Evolutionary conservation across 1,140 invertebrate genomes (phyloP).

Genomic region (Drosophila erecta): DNA sequence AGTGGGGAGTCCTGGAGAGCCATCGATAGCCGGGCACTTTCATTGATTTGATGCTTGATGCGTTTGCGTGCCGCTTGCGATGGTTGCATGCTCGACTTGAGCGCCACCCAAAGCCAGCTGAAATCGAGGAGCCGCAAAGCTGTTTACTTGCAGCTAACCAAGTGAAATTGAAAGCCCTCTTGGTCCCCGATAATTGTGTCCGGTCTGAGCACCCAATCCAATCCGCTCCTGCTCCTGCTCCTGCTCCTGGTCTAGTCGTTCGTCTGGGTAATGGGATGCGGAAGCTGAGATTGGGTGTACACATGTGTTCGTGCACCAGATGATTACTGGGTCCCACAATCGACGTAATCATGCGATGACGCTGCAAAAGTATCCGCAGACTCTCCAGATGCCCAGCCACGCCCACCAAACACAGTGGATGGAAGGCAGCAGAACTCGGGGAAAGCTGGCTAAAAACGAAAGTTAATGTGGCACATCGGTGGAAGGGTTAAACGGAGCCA

Average conservation of each 20-base stretch:
- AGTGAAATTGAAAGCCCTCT: constrained; percentile 79
- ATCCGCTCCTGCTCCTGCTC: constrained; percentile 5
- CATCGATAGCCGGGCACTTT: constrained; percentile 57
- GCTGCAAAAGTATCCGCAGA: constrained; percentile 57
- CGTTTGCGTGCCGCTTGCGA: constrained; percentile 77
- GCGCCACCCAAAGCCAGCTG: constrained; percentile 29
- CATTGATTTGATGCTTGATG: constrained; percentile 83
- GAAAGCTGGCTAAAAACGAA: constrained; percentile 48
- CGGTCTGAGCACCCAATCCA: constrained; percentile 34
- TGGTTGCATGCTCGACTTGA: constrained; percentile 77
- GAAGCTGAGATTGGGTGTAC: constrained; percentile 3
- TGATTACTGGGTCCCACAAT: constrained; percentile 65
- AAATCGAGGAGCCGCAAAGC: constrained; percentile 44
- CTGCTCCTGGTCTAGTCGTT: constrained; percentile 14
- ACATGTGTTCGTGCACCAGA: constrained; percentile 48
- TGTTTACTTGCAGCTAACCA: constrained; percentile 77
- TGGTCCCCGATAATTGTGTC: constrained; percentile 67
- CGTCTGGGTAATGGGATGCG: constrained; percentile 51
- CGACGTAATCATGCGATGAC: constrained; percentile 78
- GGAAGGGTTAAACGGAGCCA: constrained; percentile 60
- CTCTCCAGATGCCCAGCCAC: constrained; percentile 31
- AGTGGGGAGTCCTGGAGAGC: constrained; percentile 14
- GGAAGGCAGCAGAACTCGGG: constrained; percentile 10
- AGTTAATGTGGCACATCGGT: constrained; percentile 73
- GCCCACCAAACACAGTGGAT: constrained; percentile 2